A percentile compares a stretch with the other conserved stretches of the same genome.
Conservation (phyloP, 2,797 vertebrate genomes). For the Xenentodon cancila region DNA sequence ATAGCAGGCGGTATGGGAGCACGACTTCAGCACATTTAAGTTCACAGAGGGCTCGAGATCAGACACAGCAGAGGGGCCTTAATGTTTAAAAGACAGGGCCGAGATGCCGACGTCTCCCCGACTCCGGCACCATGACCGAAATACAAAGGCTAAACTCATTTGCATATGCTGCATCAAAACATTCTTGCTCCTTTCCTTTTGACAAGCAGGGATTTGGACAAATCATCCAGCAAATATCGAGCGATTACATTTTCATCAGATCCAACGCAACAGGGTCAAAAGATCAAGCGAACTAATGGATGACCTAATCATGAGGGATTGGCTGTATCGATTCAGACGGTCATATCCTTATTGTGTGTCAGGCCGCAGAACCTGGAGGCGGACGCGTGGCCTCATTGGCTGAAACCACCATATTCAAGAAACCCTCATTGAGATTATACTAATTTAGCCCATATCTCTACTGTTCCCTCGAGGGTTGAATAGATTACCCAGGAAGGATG, state of each 20-base stretch:
- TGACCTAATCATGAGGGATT: slow-evolving; percentile 76
- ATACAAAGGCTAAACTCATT: slow-evolving; percentile 50
- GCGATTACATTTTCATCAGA: slow-evolving; percentile 74
- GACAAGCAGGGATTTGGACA: slow-evolving; percentile 52
- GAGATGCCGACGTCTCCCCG: slow-evolving; percentile 23
- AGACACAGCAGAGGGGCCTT: slow-evolving; percentile 62
- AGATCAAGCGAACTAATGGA: slow-evolving; percentile 79
- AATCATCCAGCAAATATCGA: slow-evolving; percentile 67
- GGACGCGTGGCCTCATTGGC: slow-evolving; percentile 53
- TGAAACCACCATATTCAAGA: slow-evolving; percentile 57
- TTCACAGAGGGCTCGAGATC: slow-evolving; percentile 55
- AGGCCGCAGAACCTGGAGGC: slow-evolving; percentile 43
- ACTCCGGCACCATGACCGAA: slow-evolving; percentile 48
- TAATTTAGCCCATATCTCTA: slow-evolving; percentile 65
- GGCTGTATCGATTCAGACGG: slow-evolving; percentile 71
- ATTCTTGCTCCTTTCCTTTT: slow-evolving; percentile 20
- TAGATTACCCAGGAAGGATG: slow-evolving; percentile 66
- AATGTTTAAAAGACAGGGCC: slow-evolving; percentile 68
- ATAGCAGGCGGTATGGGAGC: slow-evolving; percentile 24
- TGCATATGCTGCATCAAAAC: slow-evolving; percentile 64
- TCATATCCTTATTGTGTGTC: slow-evolving; percentile 70
- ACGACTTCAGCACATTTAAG: slow-evolving; percentile 34
- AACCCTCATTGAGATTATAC: slow-evolving; percentile 72
- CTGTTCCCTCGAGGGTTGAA: slow-evolving; percentile 66
- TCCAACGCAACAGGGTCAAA: slow-evolving; percentile 62